Conservation (phyloP, 2,113 vertebrate genomes). For the Rhineura floridana region DNA sequence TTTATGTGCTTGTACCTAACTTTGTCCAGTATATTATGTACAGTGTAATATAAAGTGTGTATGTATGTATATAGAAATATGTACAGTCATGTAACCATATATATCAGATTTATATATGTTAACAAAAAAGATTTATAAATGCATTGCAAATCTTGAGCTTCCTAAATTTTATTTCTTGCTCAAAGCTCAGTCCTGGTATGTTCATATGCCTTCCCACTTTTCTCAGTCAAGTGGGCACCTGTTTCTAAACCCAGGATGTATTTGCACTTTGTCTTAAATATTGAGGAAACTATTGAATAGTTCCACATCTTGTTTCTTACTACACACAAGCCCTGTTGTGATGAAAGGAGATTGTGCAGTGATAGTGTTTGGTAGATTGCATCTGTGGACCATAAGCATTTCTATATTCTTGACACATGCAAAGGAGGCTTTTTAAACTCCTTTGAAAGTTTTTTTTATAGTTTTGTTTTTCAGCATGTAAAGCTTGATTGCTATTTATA, state of each 20-base stretch:
- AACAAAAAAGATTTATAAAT: constrained; percentile 50
- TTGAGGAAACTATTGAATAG: constrained; percentile 31
- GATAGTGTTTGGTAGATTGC: neutral
- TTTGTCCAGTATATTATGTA: constrained; percentile 24
- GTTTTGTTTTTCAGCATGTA: constrained; percentile 21
- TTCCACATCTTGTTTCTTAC: constrained; percentile 38
- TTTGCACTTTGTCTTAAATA: constrained; percentile 40
- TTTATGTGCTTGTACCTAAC: constrained; percentile 19
- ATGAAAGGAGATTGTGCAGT: neutral
- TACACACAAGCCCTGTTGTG: neutral
- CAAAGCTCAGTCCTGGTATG: neutral
- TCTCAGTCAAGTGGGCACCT: constrained; percentile 29
- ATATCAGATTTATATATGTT: constrained; percentile 29
- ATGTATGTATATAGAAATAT: constrained; percentile 75
- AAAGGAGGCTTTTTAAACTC: constrained; percentile 17
- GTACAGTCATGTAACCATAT: constrained; percentile 69
- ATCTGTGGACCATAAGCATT: constrained; percentile 24
- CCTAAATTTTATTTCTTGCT: constrained; percentile 37
- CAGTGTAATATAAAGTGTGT: constrained; percentile 57
- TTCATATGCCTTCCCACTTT: constrained; percentile 17
- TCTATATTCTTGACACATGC: constrained; percentile 24
- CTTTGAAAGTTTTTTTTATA: constrained; percentile 18
- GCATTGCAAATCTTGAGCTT: constrained; percentile 51
- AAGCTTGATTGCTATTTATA: constrained; percentile 25
- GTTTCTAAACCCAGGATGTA: constrained; percentile 31